A percentile compares a stretch with the other conserved stretches of the same genome.
phyloP scores from a whole-genome alignment of 2,888 invertebrate genomes.

The Trichogramma dendrolimi region DNA sequence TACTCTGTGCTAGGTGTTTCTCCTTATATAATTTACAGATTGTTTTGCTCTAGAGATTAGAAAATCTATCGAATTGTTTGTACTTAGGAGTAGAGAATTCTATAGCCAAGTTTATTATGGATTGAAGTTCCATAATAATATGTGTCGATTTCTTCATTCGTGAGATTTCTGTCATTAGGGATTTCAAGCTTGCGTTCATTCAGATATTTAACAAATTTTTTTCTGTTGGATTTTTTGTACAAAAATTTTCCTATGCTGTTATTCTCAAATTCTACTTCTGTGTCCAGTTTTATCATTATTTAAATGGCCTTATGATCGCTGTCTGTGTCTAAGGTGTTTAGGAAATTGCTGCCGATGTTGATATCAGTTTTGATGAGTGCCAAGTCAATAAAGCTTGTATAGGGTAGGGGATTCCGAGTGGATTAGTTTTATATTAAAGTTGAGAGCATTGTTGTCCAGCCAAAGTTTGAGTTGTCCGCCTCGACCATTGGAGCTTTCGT shows the following conservation, averaged over 20 bases:
- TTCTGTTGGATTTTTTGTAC: slow-evolving; percentile 8
- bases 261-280: too few relatives aligned
- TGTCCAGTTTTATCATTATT: too few relatives aligned
- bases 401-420: background rate
- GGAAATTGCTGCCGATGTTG: too few relatives aligned
- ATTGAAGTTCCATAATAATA: too few relatives aligned
- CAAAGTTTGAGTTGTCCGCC: slow-evolving; percentile 13
- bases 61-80: too few relatives aligned
- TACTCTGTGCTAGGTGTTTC: too few relatives aligned
- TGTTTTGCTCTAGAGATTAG: too few relatives aligned
- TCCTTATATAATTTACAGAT: too few relatives aligned
- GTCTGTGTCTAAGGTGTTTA: background rate
- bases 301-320: slow-evolving; percentile 14
- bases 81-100: too few relatives aligned
- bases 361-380: background rate
- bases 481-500: background rate
- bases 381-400: background rate
- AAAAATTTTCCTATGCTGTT: too few relatives aligned
- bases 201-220: background rate
- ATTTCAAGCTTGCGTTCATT: background rate
- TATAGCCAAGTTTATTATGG: too few relatives aligned
- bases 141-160: background rate
- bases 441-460: background rate
- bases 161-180: slow-evolving; percentile 7
- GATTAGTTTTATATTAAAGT: background rate